Percentiles rank a stretch among this genome's conserved stretches.
Evolutionary conservation across 2,113 vertebrate genomes (phyloP).

Genomic region (Stictonetta naevosa): DNA sequence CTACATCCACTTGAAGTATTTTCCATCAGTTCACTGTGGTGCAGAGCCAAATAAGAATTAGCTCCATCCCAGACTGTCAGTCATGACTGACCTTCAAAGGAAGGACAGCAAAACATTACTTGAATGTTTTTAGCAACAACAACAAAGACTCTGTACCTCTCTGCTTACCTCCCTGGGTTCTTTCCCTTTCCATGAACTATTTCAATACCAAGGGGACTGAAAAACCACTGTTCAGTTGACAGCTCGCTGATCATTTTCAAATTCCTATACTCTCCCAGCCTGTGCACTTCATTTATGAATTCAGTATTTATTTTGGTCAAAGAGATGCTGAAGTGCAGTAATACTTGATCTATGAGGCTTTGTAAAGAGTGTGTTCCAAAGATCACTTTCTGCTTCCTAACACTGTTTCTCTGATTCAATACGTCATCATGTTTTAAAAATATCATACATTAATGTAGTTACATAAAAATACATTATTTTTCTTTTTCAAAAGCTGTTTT

Average conservation of each 20-base stretch:
- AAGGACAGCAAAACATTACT: not conserved
- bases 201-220: not conserved
- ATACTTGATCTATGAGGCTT: not conserved
- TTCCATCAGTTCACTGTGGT: not conserved
- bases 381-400: not conserved
- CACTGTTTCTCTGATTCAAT: not conserved
- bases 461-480: not conserved
- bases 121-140: slow-evolving; percentile 6
- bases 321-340: not conserved
- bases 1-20: not conserved
- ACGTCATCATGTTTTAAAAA: not conserved
- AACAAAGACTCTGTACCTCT: not conserved
- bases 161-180: not conserved
- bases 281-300: not conserved
- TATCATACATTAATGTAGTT: not conserved
- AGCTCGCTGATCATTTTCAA: not conserved
- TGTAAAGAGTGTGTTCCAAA: not conserved
- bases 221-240: not conserved
- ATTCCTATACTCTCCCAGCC: not conserved
- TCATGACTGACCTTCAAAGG: not conserved
- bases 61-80: not conserved
- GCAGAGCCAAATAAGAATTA: slow-evolving; percentile 4
- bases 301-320: not conserved
- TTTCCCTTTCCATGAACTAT: not conserved
- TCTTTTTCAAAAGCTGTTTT: not conserved